phyloP scores from a whole-genome alignment of 2,797 vertebrate species.

The Eulemur coronatus region DNA sequence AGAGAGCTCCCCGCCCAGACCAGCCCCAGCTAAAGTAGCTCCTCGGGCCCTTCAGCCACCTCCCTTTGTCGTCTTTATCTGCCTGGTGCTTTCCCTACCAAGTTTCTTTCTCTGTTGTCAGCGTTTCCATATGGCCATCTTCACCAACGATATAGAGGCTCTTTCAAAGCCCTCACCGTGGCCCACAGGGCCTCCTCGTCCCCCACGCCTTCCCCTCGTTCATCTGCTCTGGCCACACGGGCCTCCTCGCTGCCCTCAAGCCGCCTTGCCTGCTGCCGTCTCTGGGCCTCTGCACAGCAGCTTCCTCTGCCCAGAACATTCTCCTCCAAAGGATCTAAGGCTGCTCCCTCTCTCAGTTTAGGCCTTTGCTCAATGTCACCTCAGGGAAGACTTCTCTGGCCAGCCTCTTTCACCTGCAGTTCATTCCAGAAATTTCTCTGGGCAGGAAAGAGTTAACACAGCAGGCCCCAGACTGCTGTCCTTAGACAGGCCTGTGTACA shows the following conservation, averaged over 20 bases:
- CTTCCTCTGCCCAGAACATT: neutral
- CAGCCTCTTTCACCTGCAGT: neutral
- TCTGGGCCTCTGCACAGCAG: neutral
- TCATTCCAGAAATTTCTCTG: neutral
- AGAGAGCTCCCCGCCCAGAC: neutral
- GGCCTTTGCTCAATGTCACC: neutral
- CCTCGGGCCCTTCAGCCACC: neutral
- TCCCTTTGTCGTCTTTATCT: neutral
- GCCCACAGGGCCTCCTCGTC: fast-evolving
- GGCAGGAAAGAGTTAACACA: neutral
- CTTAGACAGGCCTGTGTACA: neutral
- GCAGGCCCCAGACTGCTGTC: neutral
- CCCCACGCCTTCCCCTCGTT: fast-evolving
- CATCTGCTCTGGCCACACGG: fast-evolving
- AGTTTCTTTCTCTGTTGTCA: neutral
- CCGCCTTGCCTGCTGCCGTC: neutral
- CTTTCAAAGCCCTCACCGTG: neutral
- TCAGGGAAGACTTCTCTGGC: neutral
- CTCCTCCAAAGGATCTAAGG: neutral
- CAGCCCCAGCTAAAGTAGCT: neutral
- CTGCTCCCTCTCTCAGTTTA: neutral
- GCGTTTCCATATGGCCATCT: fast-evolving
- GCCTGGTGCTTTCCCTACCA: neutral
- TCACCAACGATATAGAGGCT: neutral
- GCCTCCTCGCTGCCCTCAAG: neutral